Evolutionary conservation across 2,113 vertebrate genomes (phyloP).

Genomic region (Micronycteris hirsuta): DNA sequence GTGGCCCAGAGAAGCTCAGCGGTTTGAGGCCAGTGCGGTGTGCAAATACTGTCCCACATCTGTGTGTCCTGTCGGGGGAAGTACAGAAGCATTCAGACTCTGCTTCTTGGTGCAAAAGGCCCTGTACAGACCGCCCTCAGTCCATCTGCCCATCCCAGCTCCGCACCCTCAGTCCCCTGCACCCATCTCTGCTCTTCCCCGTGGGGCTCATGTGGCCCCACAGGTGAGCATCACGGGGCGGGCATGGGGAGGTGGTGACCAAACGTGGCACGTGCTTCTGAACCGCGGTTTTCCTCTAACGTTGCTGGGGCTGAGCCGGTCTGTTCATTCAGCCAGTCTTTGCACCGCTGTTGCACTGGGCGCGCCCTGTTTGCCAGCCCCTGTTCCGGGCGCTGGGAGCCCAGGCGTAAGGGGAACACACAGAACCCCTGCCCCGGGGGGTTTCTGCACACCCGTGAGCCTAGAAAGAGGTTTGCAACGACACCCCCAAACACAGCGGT

Average conservation of each 20-base stretch:
- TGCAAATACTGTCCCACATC: background rate
- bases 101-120: background rate
- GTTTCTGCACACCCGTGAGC: fast-evolving
- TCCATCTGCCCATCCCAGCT: fast-evolving
- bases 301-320: fast-evolving
- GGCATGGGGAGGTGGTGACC: background rate
- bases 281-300: fast-evolving
- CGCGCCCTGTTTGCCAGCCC: background rate
- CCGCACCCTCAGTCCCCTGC: background rate
- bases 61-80: fast-evolving
- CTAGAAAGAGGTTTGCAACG: fast-evolving
- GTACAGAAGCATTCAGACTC: background rate
- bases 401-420: background rate
- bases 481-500: fast-evolving
- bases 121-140: background rate
- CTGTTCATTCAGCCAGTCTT: background rate
- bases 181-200: background rate
- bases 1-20: background rate
- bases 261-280: fast-evolving
- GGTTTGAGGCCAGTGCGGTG: background rate
- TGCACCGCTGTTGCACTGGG: background rate
- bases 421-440: fast-evolving
- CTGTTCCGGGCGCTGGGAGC: background rate
- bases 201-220: fast-evolving
- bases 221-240: too few species aligned